Conservation (phyloP, 2,113 vertebrate genomes). For the Pavo muticus region DNA sequence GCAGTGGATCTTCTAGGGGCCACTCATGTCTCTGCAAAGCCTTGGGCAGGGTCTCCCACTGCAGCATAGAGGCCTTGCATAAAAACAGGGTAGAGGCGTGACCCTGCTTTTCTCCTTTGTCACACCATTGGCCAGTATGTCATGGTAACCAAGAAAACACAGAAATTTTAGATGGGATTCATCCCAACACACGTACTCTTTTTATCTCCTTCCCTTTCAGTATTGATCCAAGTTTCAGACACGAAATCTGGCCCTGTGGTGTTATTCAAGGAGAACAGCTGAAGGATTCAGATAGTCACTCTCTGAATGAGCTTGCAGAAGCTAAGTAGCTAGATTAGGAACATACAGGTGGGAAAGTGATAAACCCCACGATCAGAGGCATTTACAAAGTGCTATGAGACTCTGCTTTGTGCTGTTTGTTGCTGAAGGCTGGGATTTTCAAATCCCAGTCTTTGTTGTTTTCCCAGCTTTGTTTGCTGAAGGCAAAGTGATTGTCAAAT, state of each 20-base stretch:
- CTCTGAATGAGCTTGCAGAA: constrained; percentile 10
- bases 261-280: constrained; percentile 61
- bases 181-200: accelerated
- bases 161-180: not conserved
- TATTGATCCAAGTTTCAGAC: constrained; percentile 25
- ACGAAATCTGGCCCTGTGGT: constrained; percentile 6
- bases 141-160: not conserved
- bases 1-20: not conserved
- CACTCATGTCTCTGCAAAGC: accelerated
- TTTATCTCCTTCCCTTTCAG: not conserved
- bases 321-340: constrained; percentile 60
- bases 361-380: constrained; percentile 51
- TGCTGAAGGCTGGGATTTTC: constrained; percentile 58
- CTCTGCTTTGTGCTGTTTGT: constrained; percentile 50
- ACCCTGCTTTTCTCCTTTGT: not conserved
- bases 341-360: constrained; percentile 24
- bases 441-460: constrained; percentile 53
- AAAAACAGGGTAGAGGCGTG: not conserved
- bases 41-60: not conserved
- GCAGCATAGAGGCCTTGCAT: not conserved
- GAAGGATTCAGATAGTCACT: constrained; percentile 53
- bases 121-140: not conserved
- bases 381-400: constrained; percentile 52
- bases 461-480: constrained; percentile 70
- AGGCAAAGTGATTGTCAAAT: constrained; percentile 31